phyloP scores from a whole-genome alignment of 1,140 invertebrate genomes.

The Cylas formicarius region DNA sequence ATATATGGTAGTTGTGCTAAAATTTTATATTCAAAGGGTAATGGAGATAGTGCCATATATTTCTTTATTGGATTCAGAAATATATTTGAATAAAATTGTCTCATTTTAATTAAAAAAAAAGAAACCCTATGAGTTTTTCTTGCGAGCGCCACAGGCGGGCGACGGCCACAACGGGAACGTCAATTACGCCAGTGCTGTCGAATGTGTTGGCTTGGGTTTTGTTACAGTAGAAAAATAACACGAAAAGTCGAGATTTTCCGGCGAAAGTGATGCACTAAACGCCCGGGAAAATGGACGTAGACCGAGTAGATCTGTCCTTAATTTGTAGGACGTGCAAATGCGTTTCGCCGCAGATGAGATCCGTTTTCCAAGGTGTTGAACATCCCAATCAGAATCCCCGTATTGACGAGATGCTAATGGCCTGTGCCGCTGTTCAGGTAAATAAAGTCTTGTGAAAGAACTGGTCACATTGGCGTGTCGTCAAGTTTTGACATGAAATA shows the following conservation, averaged over 20 bases:
- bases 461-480: no score
- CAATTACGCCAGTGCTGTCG: constrained; percentile 32
- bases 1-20: no score
- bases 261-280: constrained; percentile 2
- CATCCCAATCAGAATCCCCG: constrained; percentile 32
- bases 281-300: constrained; percentile 15
- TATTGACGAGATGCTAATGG: constrained; percentile 43
- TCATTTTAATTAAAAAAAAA: no score
- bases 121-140: no score
- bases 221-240: constrained; percentile 26
- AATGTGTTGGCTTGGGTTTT: constrained; percentile 32
- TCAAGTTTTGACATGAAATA: no score
- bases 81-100: no score
- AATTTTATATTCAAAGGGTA: no score
- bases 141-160: no score
- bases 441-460: constrained; percentile 23
- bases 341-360: constrained; percentile 27
- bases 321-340: constrained; percentile 36
- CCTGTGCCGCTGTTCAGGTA: constrained; percentile 39
- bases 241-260: constrained; percentile 16
- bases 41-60: no score
- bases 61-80: no score
- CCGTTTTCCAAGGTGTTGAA: constrained; percentile 31
- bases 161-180: constrained; percentile 9
- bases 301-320: constrained; percentile 18